Conservation (phyloP, 2,113 vertebrate genomes). For the Tragelaphus imberbis region DNA sequence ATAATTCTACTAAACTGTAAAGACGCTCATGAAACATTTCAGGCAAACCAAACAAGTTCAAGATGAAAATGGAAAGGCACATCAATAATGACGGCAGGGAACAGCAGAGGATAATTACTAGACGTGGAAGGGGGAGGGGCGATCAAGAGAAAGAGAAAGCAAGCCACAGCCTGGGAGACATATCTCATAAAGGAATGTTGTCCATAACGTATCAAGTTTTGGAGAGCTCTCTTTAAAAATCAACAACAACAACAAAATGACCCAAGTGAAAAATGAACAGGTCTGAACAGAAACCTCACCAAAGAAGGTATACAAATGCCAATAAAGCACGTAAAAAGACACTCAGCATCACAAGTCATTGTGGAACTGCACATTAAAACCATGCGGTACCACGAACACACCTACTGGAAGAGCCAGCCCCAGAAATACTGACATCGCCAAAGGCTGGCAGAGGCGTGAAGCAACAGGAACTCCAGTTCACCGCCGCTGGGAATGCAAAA, state of each 20-base stretch:
- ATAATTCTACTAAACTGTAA: neutral
- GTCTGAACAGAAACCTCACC: neutral
- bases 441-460: rapidly evolving
- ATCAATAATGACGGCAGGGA: rapidly evolving
- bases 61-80: neutral
- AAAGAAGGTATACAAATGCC: rapidly evolving
- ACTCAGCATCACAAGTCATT: rapidly evolving
- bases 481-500: rapidly evolving
- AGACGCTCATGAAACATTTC: neutral
- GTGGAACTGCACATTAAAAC: rapidly evolving
- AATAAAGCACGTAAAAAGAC: rapidly evolving
- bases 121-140: neutral
- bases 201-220: neutral
- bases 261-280: too few species aligned
- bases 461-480: rapidly evolving
- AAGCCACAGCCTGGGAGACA: neutral
- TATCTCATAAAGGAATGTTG: too few species aligned
- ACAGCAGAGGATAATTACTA: neutral
- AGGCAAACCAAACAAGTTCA: neutral
- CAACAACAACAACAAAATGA: neutral
- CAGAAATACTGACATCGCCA: rapidly evolving
- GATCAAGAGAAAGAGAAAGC: neutral
- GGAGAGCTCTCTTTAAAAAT: neutral
- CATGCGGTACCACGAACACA: rapidly evolving
- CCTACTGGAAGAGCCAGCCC: rapidly evolving